These are phyloP conservation scores for Nasonia vitripennis DNA, from an alignment of 1,140 invertebrate species.

Conservation along the genomic window DNA sequence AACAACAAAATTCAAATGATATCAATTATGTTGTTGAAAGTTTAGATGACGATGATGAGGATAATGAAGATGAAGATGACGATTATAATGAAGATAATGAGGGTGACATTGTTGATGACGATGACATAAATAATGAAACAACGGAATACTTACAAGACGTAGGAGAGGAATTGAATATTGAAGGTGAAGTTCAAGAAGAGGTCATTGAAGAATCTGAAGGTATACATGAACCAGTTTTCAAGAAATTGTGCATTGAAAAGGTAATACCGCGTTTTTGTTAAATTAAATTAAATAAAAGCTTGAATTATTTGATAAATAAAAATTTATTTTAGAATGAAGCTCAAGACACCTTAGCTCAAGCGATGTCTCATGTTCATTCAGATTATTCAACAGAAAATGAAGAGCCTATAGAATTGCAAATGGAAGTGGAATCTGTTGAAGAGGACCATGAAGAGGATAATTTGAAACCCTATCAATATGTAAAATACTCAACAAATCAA, in stretches of 20 bases:
- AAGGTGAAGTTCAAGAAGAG: conserved; percentile 56
- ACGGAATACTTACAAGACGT: conserved; percentile 55
- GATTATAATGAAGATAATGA: conserved; percentile 58
- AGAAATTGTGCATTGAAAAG: conserved; percentile 43
- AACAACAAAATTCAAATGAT: conserved; percentile 60
- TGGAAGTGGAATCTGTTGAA: conserved; percentile 61
- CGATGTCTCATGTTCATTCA: conserved; percentile 68
- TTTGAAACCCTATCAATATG: conserved; percentile 28
- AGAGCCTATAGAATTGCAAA: conserved; percentile 63
- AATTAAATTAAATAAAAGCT: neutral
- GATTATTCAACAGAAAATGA: conserved; percentile 62
- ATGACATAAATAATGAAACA: conserved; percentile 54
- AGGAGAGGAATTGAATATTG: conserved; percentile 58
- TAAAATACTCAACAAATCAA: conserved; percentile 23
- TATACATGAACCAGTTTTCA: neutral
- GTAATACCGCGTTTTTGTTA: neutral
- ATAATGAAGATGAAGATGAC: conserved; percentile 56
- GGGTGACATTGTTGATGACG: conserved; percentile 58
- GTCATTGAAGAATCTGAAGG: conserved; percentile 37
- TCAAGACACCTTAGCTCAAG: conserved; percentile 63
- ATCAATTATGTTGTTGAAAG: conserved; percentile 65
- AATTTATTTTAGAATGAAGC: conserved; percentile 39
- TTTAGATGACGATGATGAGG: conserved; percentile 61
- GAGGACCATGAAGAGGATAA: conserved; percentile 46
- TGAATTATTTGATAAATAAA: neutral